These are phyloP conservation scores for Myotis myotis DNA, from an alignment of 2,797 vertebrate species.

Conservation along the genomic window DNA sequence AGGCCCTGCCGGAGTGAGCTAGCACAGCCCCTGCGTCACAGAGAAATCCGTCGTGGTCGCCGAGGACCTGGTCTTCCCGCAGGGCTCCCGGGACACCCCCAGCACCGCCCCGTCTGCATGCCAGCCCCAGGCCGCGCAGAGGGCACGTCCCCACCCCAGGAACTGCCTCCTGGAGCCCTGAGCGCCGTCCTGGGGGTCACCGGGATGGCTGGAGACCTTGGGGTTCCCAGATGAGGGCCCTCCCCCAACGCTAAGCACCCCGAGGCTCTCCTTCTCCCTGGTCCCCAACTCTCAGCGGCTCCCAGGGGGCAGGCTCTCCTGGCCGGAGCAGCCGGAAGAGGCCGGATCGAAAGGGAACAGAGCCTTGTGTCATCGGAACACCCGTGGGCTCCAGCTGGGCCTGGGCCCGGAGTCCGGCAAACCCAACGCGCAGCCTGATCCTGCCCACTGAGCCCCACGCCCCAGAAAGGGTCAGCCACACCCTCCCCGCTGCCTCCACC, in stretches of 20 bases:
- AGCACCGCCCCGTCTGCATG: background rate
- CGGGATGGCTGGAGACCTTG: background rate
- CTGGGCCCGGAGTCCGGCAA: background rate
- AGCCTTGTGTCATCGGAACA: fast-evolving
- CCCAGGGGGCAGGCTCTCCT: fast-evolving
- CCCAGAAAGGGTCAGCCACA: fast-evolving
- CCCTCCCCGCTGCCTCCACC: background rate
- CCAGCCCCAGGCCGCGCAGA: background rate
- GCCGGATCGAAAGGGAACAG: fast-evolving
- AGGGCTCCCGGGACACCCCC: background rate
- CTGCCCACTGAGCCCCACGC: fast-evolving
- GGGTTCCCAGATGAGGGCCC: background rate
- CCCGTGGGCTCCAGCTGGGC: background rate
- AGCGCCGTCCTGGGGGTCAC: background rate
- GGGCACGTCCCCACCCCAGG: background rate
- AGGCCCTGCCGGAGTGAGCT: background rate
- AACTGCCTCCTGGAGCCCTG: background rate
- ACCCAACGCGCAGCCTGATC: background rate
- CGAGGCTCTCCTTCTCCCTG: no score
- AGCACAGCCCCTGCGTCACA: fast-evolving
- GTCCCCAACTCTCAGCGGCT: fast-evolving
- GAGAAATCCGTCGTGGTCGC: fast-evolving
- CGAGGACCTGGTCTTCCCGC: fast-evolving
- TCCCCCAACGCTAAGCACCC: background rate
- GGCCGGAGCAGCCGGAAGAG: background rate